A percentile compares a stretch with the other conserved stretches of the same genome.
phyloP scores from a whole-genome alignment of 2,797 vertebrate species.

The Sylvilagus floridanus region DNA sequence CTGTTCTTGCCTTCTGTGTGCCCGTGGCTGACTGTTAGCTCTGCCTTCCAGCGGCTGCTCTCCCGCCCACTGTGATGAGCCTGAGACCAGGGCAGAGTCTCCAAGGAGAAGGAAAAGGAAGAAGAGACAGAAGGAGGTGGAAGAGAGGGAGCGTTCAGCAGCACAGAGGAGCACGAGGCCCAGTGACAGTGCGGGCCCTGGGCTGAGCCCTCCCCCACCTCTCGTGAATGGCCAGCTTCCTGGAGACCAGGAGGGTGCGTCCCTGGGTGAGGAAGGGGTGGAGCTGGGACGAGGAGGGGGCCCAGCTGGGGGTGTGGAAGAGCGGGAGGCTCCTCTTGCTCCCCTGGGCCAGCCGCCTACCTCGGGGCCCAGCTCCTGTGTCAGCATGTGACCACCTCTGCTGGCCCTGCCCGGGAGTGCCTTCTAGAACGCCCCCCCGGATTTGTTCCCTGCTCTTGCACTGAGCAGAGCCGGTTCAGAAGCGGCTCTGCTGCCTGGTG shows the following conservation, averaged over 20 bases:
- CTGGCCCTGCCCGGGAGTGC: too few relatives aligned
- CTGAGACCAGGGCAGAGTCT: not conserved
- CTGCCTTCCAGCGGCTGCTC: not conserved
- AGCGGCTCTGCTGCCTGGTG: too few relatives aligned
- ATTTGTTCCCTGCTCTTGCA: too few relatives aligned
- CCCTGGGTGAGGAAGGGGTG: not conserved
- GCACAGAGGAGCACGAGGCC: not conserved
- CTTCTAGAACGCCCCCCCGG: too few relatives aligned
- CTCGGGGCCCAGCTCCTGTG: not conserved
- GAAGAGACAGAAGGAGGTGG: not conserved
- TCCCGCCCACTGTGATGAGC: accelerated
- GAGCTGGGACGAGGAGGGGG: not conserved
- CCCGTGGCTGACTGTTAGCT: not conserved
- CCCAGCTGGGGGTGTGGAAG: not conserved
- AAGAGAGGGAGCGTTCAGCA: slow-evolving; percentile 43
- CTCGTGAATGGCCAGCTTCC: not conserved
- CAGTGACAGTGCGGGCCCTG: accelerated
- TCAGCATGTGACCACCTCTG: too few relatives aligned
- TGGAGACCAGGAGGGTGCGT: slow-evolving; percentile 46
- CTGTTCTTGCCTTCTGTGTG: accelerated
- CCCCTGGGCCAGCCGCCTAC: not conserved
- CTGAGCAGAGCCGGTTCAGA: too few relatives aligned
- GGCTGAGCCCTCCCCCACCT: accelerated
- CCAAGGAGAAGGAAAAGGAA: slow-evolving; percentile 43
- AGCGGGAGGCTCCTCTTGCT: not conserved